Base-by-base conservation (phyloP, 1,140 invertebrate genomes). In the Pollicipes pollicipes region DNA sequence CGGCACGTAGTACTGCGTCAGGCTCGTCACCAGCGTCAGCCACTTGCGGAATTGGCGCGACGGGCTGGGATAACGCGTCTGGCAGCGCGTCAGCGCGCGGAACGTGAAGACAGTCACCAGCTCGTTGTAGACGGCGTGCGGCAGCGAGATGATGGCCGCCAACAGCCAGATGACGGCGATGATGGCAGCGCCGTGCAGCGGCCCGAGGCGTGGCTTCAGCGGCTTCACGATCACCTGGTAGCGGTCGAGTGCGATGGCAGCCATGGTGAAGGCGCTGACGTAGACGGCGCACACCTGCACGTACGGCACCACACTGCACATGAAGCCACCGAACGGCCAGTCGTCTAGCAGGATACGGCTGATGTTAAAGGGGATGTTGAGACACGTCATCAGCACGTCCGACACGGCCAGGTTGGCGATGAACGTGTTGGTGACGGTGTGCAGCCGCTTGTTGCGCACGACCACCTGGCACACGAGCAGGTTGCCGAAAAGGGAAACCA, bases 271-370 rank as follows among this genome's bases (percentile, higher is more conserved):
- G 13, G 91, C 86, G 67, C 87, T 89, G 24, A 91, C 88, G 76
- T 88, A 90, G 1, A 91, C 88, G 72, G 86, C 88, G 1, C 90
- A 71, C 28, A 71, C 73, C 35, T 75, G 88, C 0, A 91, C 86
- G 78, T 90, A 91, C 0, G 90, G 89, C 74, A 89, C 90, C 76
- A 91, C 86, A 0, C 86, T 82, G 77, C 90, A 92, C 87, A 92
- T 88, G 77, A 90, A 89, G 73, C 86, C 78, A 0, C 89, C 88
- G 27, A 91, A 80, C 71, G 88, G 84, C 90, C 90, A 92, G 73
- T 86, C 78, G 77, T 90, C 88, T 1, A 90, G 80, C 26, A 91
- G 76, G 10, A 89, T 89, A 0, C 89, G 88, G 83, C 90, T 88
- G 77, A 78, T 74, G 72, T 77, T 80, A 68, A 79, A 78, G 4